Base-by-base conservation (phyloP, 2,888 invertebrate species). In the Anagyrus pseudococci region DNA sequence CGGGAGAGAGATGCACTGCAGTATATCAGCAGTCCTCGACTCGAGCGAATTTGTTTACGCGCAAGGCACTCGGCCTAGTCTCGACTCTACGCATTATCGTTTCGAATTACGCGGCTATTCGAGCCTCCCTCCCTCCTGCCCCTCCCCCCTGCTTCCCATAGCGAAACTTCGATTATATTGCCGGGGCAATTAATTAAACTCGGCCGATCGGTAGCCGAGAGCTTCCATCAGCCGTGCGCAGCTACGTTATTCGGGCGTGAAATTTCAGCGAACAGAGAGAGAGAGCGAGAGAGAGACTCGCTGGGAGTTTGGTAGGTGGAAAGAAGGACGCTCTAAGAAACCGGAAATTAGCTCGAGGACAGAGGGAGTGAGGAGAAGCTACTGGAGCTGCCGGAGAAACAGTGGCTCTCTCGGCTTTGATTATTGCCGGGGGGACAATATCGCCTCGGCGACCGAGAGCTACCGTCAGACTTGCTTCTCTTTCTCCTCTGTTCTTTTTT, bases 111-210 rank as follows among this genome's bases (percentile, higher is more conserved):
- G 64, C 68, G 64, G 67, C 68, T 70, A 70, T 70, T 68, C 67
- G 29, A 29, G 67, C 69, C 66, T 69, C 67, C 68, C 6, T 66
- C 69, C 64, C 41, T 61, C 62, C 62, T 59, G 33, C 22, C 40
- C 19, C 40, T 44, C 22, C 44, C 10, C 13, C 37, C 29, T 13
- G 43, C 50, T 52, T 61, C 67, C 67, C 67, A 68, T 63, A n/a
- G 70, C 69, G 71, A 73, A 73, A 73, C 70, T 73, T 73, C 73
- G 71, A 75, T 75, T 71, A 73, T 70, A 69, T n/a, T n/a, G n/a
- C n/a, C n/a, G n/a, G n/a, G n/a, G 29, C 29, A 71, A 73, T 75
- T 74, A 75, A 74, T 74, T 71, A 70, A 75, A 74, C 73, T 69
- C 33, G 57, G 58, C 41, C 33, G 33, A 8, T 4, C 55, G 62